Base-by-base conservation (phyloP, 2,888 invertebrate genomes). In the Drosophila meridionalis region DNA sequence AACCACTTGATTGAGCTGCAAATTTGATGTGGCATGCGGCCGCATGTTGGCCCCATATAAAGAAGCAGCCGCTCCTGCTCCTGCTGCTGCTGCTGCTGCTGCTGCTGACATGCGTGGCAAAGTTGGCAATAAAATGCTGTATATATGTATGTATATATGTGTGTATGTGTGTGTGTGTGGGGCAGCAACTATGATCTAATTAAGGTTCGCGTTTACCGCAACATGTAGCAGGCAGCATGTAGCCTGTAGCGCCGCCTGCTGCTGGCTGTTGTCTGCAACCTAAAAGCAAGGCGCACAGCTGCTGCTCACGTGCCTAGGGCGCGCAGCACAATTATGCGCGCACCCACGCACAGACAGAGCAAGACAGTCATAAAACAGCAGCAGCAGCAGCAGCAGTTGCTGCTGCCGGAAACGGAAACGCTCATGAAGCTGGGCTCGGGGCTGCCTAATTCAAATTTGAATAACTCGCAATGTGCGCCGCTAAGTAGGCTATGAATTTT, bases 111-210 rank as follows among this genome's bases (percentile, higher is more conserved):
- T 78, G 79, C 70, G 69, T 60, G 59, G 30, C 55, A 63, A 64
- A 26, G 52, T 52, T 52, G 52, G 52, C 52, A 52, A 52, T 52
- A 52, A 52, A 52, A 38, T 38, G 38, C 55, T 55, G 36, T 38
- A 32, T 50, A 20, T 53, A 56, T 28, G 56, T 38, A 47, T 47
- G 14, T 47, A 20, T 38, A 32, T 50, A 20, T 53, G 59, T 28
- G 56, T 38, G 52, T 47, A 7, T 47, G 47, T 47, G 47, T 38
- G 50, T 50, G 52, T 47, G 14, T 47, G 47, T 47, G 47, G 14
- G 47, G 53, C 67, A 65, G 69, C 69, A 87, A 84, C 90, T 85
- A 90, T 90, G 90, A 90, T 85, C 86, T 85, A 85, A 85, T 85
- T 85, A 85, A 88, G 81, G 72, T 58, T 60, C 77, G 69, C 80